These are phyloP conservation scores for Trachops cirrhosus DNA, from an alignment of 2,797 vertebrate species.

Conservation along the genomic window DNA sequence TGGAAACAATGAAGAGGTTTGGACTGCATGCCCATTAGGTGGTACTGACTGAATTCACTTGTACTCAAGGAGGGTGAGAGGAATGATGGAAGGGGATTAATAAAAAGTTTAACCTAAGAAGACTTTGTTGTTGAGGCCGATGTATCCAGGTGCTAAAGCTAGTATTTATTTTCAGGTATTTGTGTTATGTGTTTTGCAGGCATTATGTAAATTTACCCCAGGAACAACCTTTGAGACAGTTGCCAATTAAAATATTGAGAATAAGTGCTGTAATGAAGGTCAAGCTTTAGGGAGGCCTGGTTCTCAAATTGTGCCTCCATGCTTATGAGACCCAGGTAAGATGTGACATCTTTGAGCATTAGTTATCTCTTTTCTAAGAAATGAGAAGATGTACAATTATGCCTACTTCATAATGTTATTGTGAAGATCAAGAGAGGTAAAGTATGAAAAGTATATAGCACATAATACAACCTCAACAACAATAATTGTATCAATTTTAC, in stretches of 20 bases:
- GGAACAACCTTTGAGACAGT: neutral
- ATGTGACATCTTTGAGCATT: neutral
- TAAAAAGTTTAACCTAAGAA: neutral
- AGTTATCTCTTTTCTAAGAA: neutral
- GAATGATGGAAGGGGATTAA: neutral
- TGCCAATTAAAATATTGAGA: neutral
- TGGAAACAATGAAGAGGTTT: neutral
- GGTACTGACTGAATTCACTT: neutral
- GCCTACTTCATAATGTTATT: neutral
- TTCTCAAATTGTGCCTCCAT: neutral
- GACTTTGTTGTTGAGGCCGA: neutral
- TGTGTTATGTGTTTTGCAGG: neutral
- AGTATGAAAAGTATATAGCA: neutral
- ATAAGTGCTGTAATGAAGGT: neutral
- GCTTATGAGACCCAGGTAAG: neutral
- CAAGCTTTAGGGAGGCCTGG: neutral
- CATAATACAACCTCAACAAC: neutral
- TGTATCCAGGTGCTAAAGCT: neutral
- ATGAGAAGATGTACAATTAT: neutral
- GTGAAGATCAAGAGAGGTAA: neutral
- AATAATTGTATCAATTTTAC: neutral
- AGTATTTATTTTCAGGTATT: neutral
- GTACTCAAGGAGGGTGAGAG: neutral
- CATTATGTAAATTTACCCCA: neutral
- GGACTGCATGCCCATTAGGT: neutral